Conservation (phyloP, 2,888 invertebrate species). For the Platycheirus rosarum region DNA sequence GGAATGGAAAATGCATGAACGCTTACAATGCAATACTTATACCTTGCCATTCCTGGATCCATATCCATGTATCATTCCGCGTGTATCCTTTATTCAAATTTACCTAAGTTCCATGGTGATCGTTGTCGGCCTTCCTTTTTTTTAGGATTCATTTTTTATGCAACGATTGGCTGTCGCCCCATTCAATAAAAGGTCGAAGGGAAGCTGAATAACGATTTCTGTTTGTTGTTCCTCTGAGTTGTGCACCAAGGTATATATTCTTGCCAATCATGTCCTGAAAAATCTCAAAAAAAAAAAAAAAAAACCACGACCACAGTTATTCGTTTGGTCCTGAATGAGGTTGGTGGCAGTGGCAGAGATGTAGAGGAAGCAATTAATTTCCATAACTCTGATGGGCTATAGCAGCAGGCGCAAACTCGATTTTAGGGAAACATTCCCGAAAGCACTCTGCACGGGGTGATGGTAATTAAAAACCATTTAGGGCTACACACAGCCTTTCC, state of each 20-base stretch:
- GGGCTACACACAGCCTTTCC: conserved; percentile 51
- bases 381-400: conserved; percentile 59
- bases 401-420: conserved; percentile 69
- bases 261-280: conserved; percentile 18
- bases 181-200: conserved; percentile 45
- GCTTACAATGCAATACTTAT: not conserved
- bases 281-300: conserved; percentile 30
- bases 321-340: conserved; percentile 26
- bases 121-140: conserved; percentile 7
- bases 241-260: conserved; percentile 25
- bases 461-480: conserved; percentile 72
- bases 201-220: conserved; percentile 56
- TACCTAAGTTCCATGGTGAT: conserved; percentile 25
- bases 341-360: not conserved
- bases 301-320: conserved; percentile 45
- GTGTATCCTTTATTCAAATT: conserved; percentile 45
- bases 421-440: conserved; percentile 60
- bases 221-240: conserved; percentile 12
- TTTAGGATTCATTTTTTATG: conserved; percentile 38
- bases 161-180: conserved; percentile 38
- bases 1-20: conserved; percentile 22
- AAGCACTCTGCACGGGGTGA: conserved; percentile 39
- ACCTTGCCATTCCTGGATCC: not conserved
- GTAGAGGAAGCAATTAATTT: conserved; percentile 58
- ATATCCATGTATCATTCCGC: conserved; percentile 43